Base-by-base conservation (phyloP, 2,797 vertebrate genomes). In the Parambassis ranga region DNA sequence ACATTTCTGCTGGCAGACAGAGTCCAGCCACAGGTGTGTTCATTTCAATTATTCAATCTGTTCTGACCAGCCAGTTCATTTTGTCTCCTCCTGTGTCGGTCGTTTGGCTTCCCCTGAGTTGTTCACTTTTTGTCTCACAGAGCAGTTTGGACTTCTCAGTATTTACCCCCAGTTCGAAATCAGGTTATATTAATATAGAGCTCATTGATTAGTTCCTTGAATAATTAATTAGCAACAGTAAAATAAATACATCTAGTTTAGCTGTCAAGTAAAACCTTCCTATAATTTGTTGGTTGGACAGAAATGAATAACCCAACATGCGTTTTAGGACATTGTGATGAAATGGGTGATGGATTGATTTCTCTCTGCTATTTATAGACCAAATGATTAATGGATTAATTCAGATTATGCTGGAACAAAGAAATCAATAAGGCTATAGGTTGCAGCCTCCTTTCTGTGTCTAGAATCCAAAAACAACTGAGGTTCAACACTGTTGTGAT, bases 1-100 rank as follows among this genome's bases (percentile, higher is more conserved):
- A 50, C 3, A 23, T 50, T 36, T 52, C 44, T 39, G 39, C 52
- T 36, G 44, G 28, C 24, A 20, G 49, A 36, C n/a, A 33, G 26
- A 55, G 30, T 56, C 30, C 38, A 38, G 16, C 14, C 46, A 52
- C 61, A 61, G 46, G 37, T 74, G 42, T 14, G 10, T 64, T 62
- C 24, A 36, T 23, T 48, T 48, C 4, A 18, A 24, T 47, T 28
- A 39, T 47, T 65, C 32, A 42, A 7, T 39, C 23, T 67, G 39
- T 11, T 10, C 46, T 11, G 27, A 63, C 27, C 10, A 46, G 14
- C 26, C 2, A 11, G 15, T 24, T 30, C 62, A 61, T 57, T 51
- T 33, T n/a, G 22, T 42, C 46, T 35, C 37, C 15, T 6, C 7
- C 27, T 52, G 30, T 58, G 10, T 52, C 19, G n/a, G n/a, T 46